Evolutionary conservation across 2,113 vertebrate genomes (phyloP).

Genomic region (Serinus canaria): DNA sequence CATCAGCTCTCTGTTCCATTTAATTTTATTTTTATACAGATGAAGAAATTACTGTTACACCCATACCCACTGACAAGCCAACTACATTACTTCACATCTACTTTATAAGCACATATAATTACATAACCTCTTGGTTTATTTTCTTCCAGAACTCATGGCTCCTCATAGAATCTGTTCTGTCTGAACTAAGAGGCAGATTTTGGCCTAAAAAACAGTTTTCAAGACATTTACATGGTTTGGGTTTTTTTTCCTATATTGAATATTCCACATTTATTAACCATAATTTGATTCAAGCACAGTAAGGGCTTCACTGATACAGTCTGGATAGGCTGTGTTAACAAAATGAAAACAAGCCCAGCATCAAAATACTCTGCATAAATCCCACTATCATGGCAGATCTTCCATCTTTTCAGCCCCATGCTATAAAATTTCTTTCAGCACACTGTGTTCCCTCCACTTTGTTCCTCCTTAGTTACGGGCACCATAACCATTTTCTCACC

Average conservation of each 20-base stretch:
- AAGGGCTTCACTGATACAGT: slow-evolving; percentile 2
- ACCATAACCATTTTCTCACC: neutral
- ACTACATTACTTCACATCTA: slow-evolving; percentile 73
- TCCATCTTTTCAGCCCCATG: slow-evolving; percentile 42
- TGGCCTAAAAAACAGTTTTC: slow-evolving; percentile 21
- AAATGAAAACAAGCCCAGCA: neutral
- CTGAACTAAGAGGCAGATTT: slow-evolving; percentile 53
- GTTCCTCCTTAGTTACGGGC: neutral
- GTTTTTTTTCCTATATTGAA: slow-evolving; percentile 27
- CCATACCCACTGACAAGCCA: slow-evolving; percentile 73
- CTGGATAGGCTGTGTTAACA: neutral
- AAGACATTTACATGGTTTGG: slow-evolving; percentile 30
- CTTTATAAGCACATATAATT: slow-evolving; percentile 68
- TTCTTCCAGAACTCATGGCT: slow-evolving; percentile 66
- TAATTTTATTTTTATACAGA: slow-evolving; percentile 73
- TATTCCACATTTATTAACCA: slow-evolving; percentile 60
- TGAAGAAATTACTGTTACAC: slow-evolving; percentile 74
- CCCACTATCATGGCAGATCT: slow-evolving; percentile 1
- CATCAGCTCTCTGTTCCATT: slow-evolving; percentile 68
- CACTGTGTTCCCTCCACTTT: slow-evolving; percentile 22
- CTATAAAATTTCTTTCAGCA: slow-evolving; percentile 30
- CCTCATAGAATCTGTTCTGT: slow-evolving; percentile 56
- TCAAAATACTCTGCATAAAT: neutral
- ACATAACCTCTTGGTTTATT: slow-evolving; percentile 69
- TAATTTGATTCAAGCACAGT: slow-evolving; percentile 39